Evolutionary conservation across 2,888 invertebrate species (phyloP), one percentile per base, ranked within the genome.

Genomic region (Coenonympha arcania): DNA sequence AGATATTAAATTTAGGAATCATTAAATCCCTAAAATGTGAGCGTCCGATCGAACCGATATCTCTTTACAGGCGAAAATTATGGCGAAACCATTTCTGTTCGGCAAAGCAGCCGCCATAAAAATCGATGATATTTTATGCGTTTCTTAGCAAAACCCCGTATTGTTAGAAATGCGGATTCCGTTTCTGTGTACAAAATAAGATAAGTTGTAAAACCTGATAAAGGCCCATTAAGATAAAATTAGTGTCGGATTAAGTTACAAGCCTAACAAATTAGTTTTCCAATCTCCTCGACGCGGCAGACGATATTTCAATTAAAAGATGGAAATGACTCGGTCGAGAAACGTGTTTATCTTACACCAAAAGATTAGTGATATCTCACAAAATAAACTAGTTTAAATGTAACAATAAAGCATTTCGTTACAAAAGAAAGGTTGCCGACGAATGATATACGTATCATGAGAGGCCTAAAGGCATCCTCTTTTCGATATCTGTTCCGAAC

Each of bases 361-460:
- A 16, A 26, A n/a, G n/a, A n/a, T n/a, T n/a, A n/a, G n/a, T n/a
- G 28, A 50, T 40, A 51, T 34, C 36, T 31, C 24, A 16, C 19
- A 60, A 55, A 60, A 61, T 56, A 58, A 66, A 67, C 58, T 60
- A 58, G 55, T 60, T 68, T 68, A 68, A 68, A 66, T 65, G 60
- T 71, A 69, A 76, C 75, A 81, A 79, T 79, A 76, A 76, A 77
- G 73, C 73, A 81, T 83, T 81, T 76, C 76, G 76, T 78, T 76
- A 79, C 76, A 79, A 84, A 82, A 81, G 76, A 71, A 74, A 69
- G 65, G 65, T 71, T 69, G 75, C 84, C 83, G 81, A 71, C 79
- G 68, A 72, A 80, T 79, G 80, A 81, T 82, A 81, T 74, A 84
- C 76, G 79, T 64, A 77, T 76, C 76, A 71, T 69, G 72, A 71